These are phyloP conservation scores for Rhorus exstirpatorius DNA, from an alignment of 2,888 invertebrate species.

Conservation along the genomic window DNA sequence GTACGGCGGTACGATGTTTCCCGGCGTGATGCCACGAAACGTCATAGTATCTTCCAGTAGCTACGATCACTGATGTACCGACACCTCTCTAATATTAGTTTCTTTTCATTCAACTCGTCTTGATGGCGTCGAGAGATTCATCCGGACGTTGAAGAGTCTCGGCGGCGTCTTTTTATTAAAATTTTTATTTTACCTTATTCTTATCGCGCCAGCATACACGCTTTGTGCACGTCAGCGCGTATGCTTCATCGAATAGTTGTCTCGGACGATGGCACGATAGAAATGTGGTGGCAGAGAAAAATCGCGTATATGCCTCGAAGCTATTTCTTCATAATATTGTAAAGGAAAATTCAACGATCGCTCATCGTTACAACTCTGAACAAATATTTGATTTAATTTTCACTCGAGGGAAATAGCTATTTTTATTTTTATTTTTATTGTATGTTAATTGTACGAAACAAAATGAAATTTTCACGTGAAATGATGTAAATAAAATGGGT, in stretches of 20 bases:
- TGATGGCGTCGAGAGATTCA: slow-evolving; percentile 23
- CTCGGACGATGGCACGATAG: slow-evolving; percentile 9
- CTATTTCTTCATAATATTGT: neutral
- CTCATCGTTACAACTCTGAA: too few species aligned
- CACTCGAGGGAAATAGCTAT: too few species aligned
- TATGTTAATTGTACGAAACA: too few species aligned
- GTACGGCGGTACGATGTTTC: slow-evolving; percentile 6
- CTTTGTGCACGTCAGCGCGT: slow-evolving; percentile 32
- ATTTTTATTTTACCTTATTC: too few species aligned
- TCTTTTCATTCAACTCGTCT: slow-evolving; percentile 63
- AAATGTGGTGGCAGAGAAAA: slow-evolving; percentile 24
- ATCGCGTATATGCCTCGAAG: neutral
- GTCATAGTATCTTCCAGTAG: slow-evolving; percentile 66
- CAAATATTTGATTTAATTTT: too few species aligned
- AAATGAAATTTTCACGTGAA: too few species aligned
- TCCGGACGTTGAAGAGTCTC: slow-evolving; percentile 58
- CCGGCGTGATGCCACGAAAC: slow-evolving; percentile 61
- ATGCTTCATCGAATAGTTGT: slow-evolving; percentile 46
- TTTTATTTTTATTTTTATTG: too few species aligned
- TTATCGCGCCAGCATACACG: neutral
- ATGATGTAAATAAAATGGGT: too few species aligned
- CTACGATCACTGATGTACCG: slow-evolving; percentile 47
- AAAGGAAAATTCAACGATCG: neutral
- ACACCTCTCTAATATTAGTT: slow-evolving; percentile 55
- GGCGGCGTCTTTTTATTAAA: slow-evolving; percentile 31